Conservation (phyloP, 2,113 vertebrate genomes). For the Rhadina sibilatrix region DNA sequence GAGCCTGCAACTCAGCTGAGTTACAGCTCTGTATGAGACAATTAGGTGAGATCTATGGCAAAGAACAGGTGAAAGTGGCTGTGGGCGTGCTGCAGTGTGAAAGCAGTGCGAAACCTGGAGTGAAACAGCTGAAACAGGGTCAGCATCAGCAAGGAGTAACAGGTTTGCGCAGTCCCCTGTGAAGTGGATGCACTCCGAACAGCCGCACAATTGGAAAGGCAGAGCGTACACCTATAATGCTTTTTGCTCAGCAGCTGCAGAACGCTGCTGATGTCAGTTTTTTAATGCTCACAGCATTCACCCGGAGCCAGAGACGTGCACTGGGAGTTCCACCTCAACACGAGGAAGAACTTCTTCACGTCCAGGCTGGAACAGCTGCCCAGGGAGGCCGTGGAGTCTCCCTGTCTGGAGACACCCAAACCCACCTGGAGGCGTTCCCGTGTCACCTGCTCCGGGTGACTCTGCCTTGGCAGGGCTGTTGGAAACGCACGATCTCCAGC, state of each 20-base stretch:
- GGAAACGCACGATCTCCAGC: accelerated
- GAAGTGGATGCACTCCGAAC: accelerated
- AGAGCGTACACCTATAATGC: accelerated
- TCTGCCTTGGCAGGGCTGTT: accelerated
- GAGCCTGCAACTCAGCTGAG: neutral
- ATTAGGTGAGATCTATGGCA: accelerated
- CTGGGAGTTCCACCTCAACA: neutral
- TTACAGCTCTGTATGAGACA: neutral
- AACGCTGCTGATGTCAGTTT: accelerated
- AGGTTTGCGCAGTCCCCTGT: neutral
- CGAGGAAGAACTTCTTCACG: neutral
- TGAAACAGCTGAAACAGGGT: accelerated
- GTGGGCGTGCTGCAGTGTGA: neutral
- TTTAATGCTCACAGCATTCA: accelerated
- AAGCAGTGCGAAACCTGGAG: accelerated
- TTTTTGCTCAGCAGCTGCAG: neutral
- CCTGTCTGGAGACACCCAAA: neutral
- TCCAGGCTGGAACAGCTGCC: neutral
- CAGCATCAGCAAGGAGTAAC: accelerated
- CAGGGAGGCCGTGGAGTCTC: neutral
- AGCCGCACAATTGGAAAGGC: neutral
- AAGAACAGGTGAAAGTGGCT: neutral
- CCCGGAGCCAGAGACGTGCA: accelerated
- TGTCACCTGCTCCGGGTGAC: neutral
- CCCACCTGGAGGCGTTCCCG: neutral